Conservation (phyloP, 2,113 vertebrate species). For the Plectropomus leopardus region DNA sequence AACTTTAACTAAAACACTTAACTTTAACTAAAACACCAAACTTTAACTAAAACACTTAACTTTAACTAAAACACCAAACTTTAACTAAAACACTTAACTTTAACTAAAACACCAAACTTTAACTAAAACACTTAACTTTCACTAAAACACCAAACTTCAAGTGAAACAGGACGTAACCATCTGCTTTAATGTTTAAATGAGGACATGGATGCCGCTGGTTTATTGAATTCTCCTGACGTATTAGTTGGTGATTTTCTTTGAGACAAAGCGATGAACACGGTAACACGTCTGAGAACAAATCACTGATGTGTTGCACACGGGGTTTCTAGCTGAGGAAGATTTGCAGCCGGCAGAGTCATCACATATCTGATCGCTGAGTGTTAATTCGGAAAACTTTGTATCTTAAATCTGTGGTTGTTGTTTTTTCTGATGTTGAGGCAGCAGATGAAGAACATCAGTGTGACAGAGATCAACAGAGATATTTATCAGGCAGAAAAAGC, state of each 20-base stretch:
- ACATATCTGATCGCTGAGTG: background rate
- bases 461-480: conserved; percentile 70
- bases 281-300: too few species aligned
- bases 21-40: background rate
- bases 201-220: background rate
- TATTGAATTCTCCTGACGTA: background rate
- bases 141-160: background rate
- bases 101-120: background rate
- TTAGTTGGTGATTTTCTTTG: too few species aligned
- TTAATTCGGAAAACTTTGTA: background rate
- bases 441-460: conserved; percentile 76
- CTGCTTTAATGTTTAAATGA: background rate
- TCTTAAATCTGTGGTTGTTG: background rate
- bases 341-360: background rate
- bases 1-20: too few species aligned
- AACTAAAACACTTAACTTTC: background rate
- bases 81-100: background rate
- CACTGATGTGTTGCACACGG: too few species aligned
- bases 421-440: conserved; percentile 79
- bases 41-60: background rate
- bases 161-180: background rate
- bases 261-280: too few species aligned
- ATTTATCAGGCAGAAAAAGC: conserved; percentile 79
- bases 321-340: too few species aligned
- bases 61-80: too few species aligned